A percentile compares a stretch with the other conserved stretches of the same genome.
These are phyloP conservation scores for Axis porcinus DNA, from an alignment of 2,113 vertebrate species.

Conservation along the genomic window DNA sequence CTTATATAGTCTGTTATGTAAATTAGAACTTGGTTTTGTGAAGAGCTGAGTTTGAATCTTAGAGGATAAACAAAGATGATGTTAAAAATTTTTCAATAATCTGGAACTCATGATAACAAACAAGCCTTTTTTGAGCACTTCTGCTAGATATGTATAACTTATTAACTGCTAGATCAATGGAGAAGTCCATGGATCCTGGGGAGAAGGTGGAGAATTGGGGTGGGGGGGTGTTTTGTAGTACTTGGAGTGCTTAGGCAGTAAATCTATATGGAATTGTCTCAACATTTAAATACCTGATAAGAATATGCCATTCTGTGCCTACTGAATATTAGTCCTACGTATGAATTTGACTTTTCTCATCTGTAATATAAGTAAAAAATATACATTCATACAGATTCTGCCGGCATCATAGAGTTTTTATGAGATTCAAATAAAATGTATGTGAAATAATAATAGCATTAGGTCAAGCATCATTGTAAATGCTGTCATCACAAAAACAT, in stretches of 20 bases:
- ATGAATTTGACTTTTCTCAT: conserved; percentile 10
- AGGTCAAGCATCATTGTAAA: background rate
- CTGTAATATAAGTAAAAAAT: background rate
- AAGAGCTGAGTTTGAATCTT: background rate
- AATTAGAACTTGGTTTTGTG: background rate
- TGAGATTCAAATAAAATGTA: background rate
- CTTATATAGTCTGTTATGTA: background rate
- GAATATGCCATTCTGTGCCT: background rate
- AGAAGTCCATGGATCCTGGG: background rate
- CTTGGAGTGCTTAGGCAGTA: background rate
- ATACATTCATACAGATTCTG: background rate
- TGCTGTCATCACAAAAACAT: background rate
- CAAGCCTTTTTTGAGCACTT: background rate
- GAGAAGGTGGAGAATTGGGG: background rate
- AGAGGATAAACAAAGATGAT: background rate
- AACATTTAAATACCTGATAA: background rate
- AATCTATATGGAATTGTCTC: background rate
- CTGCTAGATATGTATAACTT: background rate
- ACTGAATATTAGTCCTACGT: background rate
- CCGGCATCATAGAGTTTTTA: background rate
- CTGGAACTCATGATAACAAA: background rate
- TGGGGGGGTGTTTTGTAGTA: background rate
- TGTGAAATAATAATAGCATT: background rate
- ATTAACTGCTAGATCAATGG: background rate
- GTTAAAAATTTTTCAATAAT: background rate